Evolutionary conservation across 2,797 vertebrate species (phyloP).

Genomic region (Malacoraja senta): DNA sequence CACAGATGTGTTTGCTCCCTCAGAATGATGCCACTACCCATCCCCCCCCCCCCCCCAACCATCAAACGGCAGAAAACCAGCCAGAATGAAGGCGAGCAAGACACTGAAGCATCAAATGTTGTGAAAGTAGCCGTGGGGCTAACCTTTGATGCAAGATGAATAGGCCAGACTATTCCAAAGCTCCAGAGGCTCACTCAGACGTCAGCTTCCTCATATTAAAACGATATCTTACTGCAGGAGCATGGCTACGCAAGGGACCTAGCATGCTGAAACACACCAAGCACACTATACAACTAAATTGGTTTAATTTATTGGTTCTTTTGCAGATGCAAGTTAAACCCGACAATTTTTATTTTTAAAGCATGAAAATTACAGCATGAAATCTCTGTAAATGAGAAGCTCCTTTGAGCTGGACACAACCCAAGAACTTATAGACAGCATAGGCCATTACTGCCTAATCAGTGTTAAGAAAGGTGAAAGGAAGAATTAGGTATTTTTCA

Average conservation of each 20-base stretch:
- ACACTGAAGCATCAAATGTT: background rate
- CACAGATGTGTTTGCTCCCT: background rate
- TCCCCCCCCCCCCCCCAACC: background rate
- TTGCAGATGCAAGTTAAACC: background rate
- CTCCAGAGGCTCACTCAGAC: background rate
- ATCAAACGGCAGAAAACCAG: background rate
- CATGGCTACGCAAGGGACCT: background rate
- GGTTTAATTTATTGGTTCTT: background rate
- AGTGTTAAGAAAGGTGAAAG: background rate
- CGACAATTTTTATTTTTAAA: background rate
- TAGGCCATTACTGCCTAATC: background rate
- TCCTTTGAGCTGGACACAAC: background rate
- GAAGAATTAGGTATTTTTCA: background rate
- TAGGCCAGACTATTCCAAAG: background rate
- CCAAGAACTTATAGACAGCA: background rate
- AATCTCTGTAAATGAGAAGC: background rate
- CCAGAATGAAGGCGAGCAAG: background rate
- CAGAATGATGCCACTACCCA: background rate
- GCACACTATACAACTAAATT: background rate
- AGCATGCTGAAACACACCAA: background rate
- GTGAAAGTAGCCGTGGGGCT: too few relatives aligned
- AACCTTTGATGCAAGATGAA: background rate
- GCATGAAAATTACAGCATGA: background rate
- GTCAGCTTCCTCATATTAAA: background rate
- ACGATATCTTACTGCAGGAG: too few relatives aligned